Base-by-base conservation (phyloP, 1,140 invertebrate genomes). In the Sarcophaga peregrina region DNA sequence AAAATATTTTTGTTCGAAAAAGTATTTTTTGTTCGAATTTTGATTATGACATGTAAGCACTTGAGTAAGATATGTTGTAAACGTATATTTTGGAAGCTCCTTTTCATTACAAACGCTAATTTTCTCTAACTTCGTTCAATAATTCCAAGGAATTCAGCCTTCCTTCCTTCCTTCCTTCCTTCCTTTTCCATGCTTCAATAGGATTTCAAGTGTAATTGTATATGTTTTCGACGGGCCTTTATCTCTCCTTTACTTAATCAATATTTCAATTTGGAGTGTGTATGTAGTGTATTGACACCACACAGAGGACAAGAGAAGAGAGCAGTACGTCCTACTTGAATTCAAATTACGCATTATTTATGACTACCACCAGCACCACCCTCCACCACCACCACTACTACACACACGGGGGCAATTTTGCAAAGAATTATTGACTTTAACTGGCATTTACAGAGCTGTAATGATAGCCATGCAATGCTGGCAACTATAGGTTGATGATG, bases 191-290 rank as follows among this genome's bases (percentile, higher is more conserved):
- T 58, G 0, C n/a, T 15, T 15, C 54, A 5, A 37, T 0, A n/a
- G n/a, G n/a, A n/a, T 13, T 37, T 37, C 15, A 7, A 58, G n/a
- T 13, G 54, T n/a, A 13, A n/a, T 58, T 13, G 15, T n/a, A 15
- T 58, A 58, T 58, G 54, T n/a, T 58, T 58, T 58, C 15, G 11
- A 6, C 54, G 15, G 54, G 15, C 11, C n/a, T 15, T 58, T 58
- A 58, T 58, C 54, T 58, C 15, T 58, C 7, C 13, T 58, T 37
- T 37, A 37, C 54, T 58, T 3, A 58, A 58, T 58, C 54, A 58
- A 58, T 58, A 58, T 58, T 58, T 58, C 54, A 58, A 58, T 58
- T 58, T 37, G 25, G n/a, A 58, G 54, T 58, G 54, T 58, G 54
- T 15, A 58, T 37, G 25, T 37, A 37, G 1, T 37, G 1, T 37